Base-by-base conservation (phyloP, 2,113 vertebrate species). In the Urocolius indicus region DNA sequence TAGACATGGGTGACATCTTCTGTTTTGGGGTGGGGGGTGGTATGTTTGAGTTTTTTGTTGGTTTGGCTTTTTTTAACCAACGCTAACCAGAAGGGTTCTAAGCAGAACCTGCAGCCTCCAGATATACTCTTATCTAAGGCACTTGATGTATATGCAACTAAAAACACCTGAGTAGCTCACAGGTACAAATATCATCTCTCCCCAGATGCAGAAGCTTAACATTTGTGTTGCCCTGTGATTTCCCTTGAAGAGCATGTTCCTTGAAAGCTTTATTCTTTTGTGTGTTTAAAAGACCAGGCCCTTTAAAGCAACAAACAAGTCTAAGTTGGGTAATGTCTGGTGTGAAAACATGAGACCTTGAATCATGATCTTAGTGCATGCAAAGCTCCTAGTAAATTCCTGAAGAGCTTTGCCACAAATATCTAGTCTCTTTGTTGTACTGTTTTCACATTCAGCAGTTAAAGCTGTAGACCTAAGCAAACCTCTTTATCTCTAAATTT, bases 1-100 rank as follows among this genome's bases (percentile, higher is more conserved):
- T 1, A 74, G 43, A 46, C 12, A 32, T 0, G 1, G 23, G 11
- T 26, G 9, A 22, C 1, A 0, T 9, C 19, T 71, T 74, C 41
- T 71, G 13, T 19, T 89, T 77, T 43, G 6, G 8, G 6, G 8
- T 36, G 22, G 3, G 6, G 6, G 27, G 8, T 2, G 2, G 9
- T 55, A 2, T 49, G 12, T 58, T 26, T 61, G 4, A 10, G 1
- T 0, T 9, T 43, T 38, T 17, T 43, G 15, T 29, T 52, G 3
- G 13, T 38, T 52, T 32, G 4, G 0, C 9, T 46, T 6, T 5
- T 49, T 49, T 51, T 5, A 2, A 2, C n/a, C 16, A 58, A 13
- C 7, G 79, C 2, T 34, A 75, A 72, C 13, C 48, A 55, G 52
- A 26, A 76, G 24, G 19, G 24, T 3, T 85, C 27, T 46, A 73